Conservation (phyloP, 2,888 invertebrate genomes). For the Cryptocheilus praepositus region DNA sequence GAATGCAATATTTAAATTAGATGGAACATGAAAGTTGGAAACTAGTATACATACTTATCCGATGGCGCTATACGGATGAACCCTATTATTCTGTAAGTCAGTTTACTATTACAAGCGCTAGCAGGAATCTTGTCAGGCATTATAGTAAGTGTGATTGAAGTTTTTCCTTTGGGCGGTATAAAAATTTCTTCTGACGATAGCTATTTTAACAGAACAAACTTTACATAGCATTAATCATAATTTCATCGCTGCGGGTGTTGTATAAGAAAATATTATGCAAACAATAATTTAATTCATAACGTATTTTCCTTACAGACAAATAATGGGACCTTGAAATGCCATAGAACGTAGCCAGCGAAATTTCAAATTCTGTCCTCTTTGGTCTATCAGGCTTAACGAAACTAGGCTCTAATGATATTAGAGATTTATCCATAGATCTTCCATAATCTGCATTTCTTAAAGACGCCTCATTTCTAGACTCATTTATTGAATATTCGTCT, state of each 20-base stretch:
- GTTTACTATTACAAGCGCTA: conserved; percentile 12
- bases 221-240: neutral
- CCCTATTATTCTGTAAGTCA: conserved; percentile 50
- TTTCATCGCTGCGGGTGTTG: neutral
- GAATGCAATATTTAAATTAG: neutral
- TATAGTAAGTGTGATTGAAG: conserved; percentile 39
- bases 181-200: conserved; percentile 54
- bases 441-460: too few species aligned
- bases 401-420: too few species aligned
- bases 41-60: conserved; percentile 48
- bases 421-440: too few species aligned
- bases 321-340: too few species aligned
- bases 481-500: too few species aligned
- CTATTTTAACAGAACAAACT: conserved; percentile 30
- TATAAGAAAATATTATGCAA: too few species aligned
- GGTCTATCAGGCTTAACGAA: too few species aligned
- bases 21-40: neutral
- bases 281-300: too few species aligned
- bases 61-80: conserved; percentile 53
- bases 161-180: conserved; percentile 48
- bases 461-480: too few species aligned
- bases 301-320: too few species aligned
- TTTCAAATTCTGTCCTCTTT: too few species aligned
- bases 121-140: conserved; percentile 19
- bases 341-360: too few species aligned